These are phyloP conservation scores for Maconellicoccus hirsutus DNA, from an alignment of 1,140 invertebrate genomes.

Conservation along the genomic window DNA sequence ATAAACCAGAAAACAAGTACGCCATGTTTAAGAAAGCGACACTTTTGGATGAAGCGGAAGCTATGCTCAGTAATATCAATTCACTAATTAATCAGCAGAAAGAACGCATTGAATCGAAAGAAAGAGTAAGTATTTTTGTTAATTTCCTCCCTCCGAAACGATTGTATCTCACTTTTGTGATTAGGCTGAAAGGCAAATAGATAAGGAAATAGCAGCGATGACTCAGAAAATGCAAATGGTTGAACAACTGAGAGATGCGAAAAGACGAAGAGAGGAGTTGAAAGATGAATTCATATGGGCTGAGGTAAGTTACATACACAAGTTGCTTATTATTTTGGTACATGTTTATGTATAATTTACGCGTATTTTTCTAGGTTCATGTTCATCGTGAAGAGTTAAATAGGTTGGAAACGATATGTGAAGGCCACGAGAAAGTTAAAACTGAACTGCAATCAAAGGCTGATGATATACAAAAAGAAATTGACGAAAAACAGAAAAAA, in stretches of 20 bases:
- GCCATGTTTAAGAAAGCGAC: conserved; percentile 77
- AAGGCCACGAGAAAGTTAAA: neutral
- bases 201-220: neutral
- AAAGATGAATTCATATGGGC: conserved; percentile 17
- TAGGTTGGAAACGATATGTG: neutral
- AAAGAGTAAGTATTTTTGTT: neutral
- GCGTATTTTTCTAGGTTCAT: neutral
- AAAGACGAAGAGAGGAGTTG: conserved; percentile 19
- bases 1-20: conserved; percentile 63
- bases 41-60: conserved; percentile 26
- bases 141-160: no score
- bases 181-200: no score
- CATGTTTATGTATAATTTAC: neutral
- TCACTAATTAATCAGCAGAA: neutral
- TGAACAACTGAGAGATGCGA: conserved; percentile 25
- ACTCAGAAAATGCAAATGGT: neutral
- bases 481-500: neutral
- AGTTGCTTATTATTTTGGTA: neutral
- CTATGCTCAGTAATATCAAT: neutral
- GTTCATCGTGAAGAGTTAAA: neutral
- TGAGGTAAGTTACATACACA: neutral
- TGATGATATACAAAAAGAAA: neutral
- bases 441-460: neutral
- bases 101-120: neutral
- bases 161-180: no score